Evolutionary conservation across 2,888 invertebrate genomes (phyloP), one percentile per base, ranked within the genome.

Genomic region (Sisyra terminalis): DNA sequence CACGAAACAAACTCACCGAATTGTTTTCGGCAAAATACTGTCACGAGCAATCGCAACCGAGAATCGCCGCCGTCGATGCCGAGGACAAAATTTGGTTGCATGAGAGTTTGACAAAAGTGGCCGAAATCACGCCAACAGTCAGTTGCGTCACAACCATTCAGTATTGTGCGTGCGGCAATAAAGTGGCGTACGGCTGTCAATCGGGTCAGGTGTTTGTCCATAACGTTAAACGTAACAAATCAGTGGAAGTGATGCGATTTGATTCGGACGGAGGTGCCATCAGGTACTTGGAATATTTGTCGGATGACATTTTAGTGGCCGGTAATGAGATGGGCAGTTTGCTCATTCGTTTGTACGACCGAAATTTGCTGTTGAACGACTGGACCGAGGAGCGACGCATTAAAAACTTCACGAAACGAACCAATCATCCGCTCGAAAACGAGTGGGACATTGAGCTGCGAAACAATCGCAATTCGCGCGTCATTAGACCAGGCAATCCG

Each of bases 171-270:
- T 24, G 24, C 7, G 2, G 16, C 5, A 52, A 55, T 41, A 49
- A 51, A 43, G 48, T 60, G n/a, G 51, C 56, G 24, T 54, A 56
- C 18, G 59, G 59, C 10, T 49, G 55, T 29, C 50, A 50, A 44
- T 53, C 49, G 41, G 60, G 60, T 2, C 46, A 53, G 31, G 49
- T 60, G 1, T 48, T 47, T 6, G 49, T 50, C 29, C 57, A 53
- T 46, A 50, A 55, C 29, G 50, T 55, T 34, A 53, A 52, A 40
- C 50, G 44, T 18, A 55, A 47, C 17, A 46, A 47, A 30, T 45
- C 39, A 5, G 42, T 53, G 9, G 52, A 53, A 50, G 46, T 43
- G n/a, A 43, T 55, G 24, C 46, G 48, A 24, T 24, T 24, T 24
- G 24, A 24, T 24, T 24, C 24, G 24, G 24, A 24, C 7, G 24